Evolutionary conservation across 2,113 vertebrate species (phyloP).

Genomic region (Zosterops lateralis): DNA sequence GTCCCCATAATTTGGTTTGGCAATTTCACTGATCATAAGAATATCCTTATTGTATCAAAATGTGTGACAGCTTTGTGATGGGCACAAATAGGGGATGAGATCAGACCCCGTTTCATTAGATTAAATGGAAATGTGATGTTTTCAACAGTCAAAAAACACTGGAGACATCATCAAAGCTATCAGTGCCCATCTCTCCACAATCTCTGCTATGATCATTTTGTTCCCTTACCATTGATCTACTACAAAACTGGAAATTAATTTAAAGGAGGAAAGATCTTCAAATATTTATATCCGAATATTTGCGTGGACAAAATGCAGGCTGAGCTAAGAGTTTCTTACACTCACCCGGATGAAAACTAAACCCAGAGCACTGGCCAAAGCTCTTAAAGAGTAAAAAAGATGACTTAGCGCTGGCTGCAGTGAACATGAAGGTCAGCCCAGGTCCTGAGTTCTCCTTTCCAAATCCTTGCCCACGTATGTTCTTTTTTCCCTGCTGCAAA

Average conservation of each 20-base stretch:
- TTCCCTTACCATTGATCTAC: conserved; percentile 47
- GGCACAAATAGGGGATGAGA: background rate
- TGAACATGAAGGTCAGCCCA: background rate
- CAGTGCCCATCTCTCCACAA: conserved; percentile 30
- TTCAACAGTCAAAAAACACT: conserved; percentile 16
- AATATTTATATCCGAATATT: conserved; percentile 38
- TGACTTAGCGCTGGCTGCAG: background rate
- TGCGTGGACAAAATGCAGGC: background rate
- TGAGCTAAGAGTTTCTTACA: background rate
- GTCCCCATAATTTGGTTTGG: background rate
- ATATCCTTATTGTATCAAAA: conserved; percentile 3
- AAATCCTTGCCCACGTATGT: background rate
- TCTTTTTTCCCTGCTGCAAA: background rate
- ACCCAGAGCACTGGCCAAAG: background rate
- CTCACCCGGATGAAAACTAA: background rate
- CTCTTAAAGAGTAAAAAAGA: background rate
- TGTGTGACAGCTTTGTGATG: background rate
- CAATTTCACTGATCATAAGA: background rate
- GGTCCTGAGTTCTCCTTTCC: background rate
- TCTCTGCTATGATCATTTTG: conserved; percentile 33
- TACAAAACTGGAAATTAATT: conserved; percentile 45
- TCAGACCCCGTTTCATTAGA: background rate
- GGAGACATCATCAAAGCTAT: conserved; percentile 43
- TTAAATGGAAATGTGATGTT: conserved; percentile 41
- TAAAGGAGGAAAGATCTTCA: conserved; percentile 40